Percentiles rank a stretch among this genome's conserved stretches.
Evolutionary conservation across 2,113 vertebrate genomes (phyloP).

Genomic region (Fulica atra): DNA sequence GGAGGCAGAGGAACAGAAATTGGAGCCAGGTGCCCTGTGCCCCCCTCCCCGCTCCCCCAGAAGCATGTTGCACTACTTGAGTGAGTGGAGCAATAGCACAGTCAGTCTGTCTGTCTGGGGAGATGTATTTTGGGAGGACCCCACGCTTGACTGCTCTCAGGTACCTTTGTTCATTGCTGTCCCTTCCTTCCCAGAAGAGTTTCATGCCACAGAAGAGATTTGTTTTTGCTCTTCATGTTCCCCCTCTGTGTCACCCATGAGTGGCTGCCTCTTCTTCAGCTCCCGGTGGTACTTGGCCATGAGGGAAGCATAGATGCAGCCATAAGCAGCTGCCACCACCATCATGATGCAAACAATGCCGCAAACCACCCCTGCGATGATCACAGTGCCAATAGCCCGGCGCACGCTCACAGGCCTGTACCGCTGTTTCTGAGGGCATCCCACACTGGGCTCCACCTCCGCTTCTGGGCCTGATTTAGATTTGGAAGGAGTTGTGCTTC

Average conservation of each 20-base stretch:
- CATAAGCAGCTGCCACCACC: constrained; percentile 96
- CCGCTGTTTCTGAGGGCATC: constrained; percentile 83
- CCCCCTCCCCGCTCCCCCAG: background rate
- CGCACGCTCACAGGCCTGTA: constrained; percentile 92
- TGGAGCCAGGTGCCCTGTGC: constrained; percentile 28
- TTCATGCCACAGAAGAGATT: constrained; percentile 95
- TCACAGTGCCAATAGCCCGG: constrained; percentile 94
- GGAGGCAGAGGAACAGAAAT: constrained; percentile 27
- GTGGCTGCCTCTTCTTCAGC: constrained; percentile 95
- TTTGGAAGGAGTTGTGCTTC: constrained; percentile 71
- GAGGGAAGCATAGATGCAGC: constrained; percentile 97
- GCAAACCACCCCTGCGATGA: constrained; percentile 95
- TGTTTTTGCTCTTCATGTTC: constrained; percentile 95
- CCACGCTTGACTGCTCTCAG: constrained; percentile 63
- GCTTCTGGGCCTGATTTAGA: constrained; percentile 69
- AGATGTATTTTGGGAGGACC: constrained; percentile 40
- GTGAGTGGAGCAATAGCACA: constrained; percentile 61
- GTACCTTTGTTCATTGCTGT: constrained; percentile 51
- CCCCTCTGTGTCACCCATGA: constrained; percentile 93
- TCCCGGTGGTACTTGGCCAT: constrained; percentile 99
- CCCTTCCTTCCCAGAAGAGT: constrained; percentile 27
- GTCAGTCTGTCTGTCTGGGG: constrained; percentile 53
- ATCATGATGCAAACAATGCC: constrained; percentile 99
- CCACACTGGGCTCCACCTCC: constrained; percentile 75
- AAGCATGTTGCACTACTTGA: constrained; percentile 57